A percentile compares a stretch with the other conserved stretches of the same genome.
Evolutionary conservation across 2,797 vertebrate species (phyloP).

Genomic region (Tragelaphus oryx): DNA sequence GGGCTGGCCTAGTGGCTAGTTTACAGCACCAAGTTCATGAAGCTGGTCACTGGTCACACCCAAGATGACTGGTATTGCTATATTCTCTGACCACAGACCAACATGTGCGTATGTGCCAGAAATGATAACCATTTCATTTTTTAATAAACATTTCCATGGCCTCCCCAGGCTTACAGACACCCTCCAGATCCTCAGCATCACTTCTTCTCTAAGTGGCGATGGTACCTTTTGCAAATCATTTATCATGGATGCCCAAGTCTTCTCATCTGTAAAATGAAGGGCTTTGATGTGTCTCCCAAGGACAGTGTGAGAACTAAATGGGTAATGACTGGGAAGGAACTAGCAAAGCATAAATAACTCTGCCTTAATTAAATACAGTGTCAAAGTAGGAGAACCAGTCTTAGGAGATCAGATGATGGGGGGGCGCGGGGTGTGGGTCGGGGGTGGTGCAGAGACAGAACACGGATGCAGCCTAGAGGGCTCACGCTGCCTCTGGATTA

Average conservation of each 20-base stretch:
- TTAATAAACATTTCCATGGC: too few relatives aligned
- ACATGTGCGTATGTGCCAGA: accelerated
- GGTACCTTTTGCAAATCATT: neutral
- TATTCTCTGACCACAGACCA: neutral
- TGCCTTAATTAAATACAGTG: neutral
- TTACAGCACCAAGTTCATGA: neutral
- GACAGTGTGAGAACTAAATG: neutral
- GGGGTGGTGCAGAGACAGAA: neutral
- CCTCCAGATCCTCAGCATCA: neutral
- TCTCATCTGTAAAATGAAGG: neutral
- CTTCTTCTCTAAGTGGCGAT: neutral
- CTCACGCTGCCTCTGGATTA: neutral
- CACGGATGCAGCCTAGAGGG: neutral
- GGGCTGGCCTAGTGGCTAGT: neutral
- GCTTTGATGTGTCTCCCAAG: neutral
- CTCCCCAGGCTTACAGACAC: neutral
- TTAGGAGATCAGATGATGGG: neutral
- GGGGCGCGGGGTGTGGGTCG: accelerated
- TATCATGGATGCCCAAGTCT: neutral
- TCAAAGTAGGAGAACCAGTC: neutral
- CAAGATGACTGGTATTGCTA: neutral
- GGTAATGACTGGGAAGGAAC: neutral
- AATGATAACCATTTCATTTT: neutral
- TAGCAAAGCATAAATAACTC: neutral
- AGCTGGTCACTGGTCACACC: neutral